Conservation (phyloP, 2,888 invertebrate species). For the Macrosiphum euphorbiae region DNA sequence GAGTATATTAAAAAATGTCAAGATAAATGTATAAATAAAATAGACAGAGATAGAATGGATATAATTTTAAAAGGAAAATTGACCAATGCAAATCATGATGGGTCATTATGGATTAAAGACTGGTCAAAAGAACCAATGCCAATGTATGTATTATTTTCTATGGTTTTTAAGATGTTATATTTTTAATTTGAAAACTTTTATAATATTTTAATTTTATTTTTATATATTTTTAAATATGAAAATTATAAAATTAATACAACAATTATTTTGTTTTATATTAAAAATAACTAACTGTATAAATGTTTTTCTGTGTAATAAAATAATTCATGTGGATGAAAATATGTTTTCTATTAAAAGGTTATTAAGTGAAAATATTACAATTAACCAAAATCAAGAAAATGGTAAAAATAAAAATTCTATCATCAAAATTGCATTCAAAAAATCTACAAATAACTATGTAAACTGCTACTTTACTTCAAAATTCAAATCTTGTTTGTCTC, state of each 20-base stretch:
- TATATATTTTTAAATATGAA: not conserved
- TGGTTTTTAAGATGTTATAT: not conserved
- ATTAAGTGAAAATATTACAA: constrained; percentile 66
- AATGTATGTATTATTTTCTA: constrained; percentile 69
- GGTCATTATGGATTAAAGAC: constrained; percentile 89
- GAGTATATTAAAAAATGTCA: constrained; percentile 93
- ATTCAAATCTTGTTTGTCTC: constrained; percentile 47
- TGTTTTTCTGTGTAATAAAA: not conserved
- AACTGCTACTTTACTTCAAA: constrained; percentile 56
- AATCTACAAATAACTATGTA: constrained; percentile 59
- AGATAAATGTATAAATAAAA: constrained; percentile 86
- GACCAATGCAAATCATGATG: constrained; percentile 89
- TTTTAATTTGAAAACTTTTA: not conserved
- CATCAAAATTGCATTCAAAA: constrained; percentile 61
- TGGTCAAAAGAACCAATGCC: constrained; percentile 96
- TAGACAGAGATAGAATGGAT: constrained; percentile 95
- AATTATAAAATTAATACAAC: not conserved
- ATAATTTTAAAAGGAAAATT: constrained; percentile 94
- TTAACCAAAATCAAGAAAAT: constrained; percentile 63
- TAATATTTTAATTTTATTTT: not conserved
- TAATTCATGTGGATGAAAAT: not conserved
- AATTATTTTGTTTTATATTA: not conserved
- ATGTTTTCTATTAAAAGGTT: constrained; percentile 61
- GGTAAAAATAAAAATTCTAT: constrained; percentile 57
- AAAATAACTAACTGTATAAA: not conserved